These are phyloP conservation scores for sheep (Ovis aries) DNA, from an alignment of 2,113 vertebrate genomes.

Conservation along the genomic window DNA sequence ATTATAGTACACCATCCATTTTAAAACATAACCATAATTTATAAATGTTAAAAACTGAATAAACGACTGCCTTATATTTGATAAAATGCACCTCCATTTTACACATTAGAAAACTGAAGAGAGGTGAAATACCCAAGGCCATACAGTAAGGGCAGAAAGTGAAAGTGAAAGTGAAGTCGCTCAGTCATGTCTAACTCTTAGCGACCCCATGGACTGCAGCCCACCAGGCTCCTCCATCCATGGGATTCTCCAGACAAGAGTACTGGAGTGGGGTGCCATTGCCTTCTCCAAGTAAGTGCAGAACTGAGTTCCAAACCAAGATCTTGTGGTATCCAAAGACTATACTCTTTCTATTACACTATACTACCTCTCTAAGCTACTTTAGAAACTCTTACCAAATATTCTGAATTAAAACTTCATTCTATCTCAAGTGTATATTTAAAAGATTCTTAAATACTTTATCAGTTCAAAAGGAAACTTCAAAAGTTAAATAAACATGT, in stretches of 20 bases:
- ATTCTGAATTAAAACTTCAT: background rate
- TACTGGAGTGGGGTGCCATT: no score
- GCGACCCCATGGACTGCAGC: no score
- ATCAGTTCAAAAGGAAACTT: conserved; percentile 22
- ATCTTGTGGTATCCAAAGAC: background rate
- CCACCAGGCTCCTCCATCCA: no score
- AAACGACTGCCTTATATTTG: background rate
- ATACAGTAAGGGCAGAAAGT: background rate
- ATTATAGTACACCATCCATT: background rate
- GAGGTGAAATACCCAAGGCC: background rate
- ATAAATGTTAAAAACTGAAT: background rate
- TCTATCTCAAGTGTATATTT: background rate
- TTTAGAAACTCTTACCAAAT: background rate
- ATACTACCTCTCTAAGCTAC: background rate
- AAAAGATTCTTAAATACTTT: background rate
- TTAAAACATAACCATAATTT: conserved; percentile 2
- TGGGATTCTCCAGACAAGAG: no score
- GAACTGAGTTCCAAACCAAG: background rate
- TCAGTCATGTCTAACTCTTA: rapidly evolving
- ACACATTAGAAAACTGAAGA: background rate
- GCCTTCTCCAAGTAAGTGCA: background rate
- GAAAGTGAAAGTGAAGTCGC: background rate
- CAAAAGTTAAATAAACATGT: background rate
- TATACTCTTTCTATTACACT: background rate
- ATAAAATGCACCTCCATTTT: background rate